Percentiles rank a stretch among this genome's conserved stretches.
These are phyloP conservation scores for Rachycentron canadum DNA, from an alignment of 2,797 vertebrate species.

Conservation along the genomic window DNA sequence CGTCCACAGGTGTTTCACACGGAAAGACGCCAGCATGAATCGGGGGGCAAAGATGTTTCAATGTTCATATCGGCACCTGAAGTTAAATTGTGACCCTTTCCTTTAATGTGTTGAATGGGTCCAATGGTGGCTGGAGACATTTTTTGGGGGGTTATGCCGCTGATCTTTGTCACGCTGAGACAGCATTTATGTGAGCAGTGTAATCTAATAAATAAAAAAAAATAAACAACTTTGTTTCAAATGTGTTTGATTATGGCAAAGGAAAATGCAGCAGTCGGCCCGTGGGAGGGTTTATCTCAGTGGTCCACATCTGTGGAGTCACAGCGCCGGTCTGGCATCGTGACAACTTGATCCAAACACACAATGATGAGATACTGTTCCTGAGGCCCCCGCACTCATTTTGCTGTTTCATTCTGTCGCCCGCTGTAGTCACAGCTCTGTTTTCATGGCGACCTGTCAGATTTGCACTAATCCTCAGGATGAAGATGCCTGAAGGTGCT, in stretches of 20 bases:
- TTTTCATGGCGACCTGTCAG: conserved; percentile 73
- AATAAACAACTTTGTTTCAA: not conserved
- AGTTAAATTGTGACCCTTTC: not conserved
- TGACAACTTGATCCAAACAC: conserved; percentile 15
- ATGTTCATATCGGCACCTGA: not conserved
- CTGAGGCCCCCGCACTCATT: conserved; percentile 22
- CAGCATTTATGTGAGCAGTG: too few relatives aligned
- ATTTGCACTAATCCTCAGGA: conserved; percentile 71
- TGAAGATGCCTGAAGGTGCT: conserved; percentile 48
- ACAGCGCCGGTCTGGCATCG: not conserved
- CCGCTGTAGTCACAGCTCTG: conserved; percentile 48
- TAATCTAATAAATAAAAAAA: not conserved
- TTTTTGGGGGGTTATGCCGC: too few relatives aligned
- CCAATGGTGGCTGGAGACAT: too few relatives aligned
- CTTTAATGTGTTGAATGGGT: too few relatives aligned
- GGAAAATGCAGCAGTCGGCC: not conserved
- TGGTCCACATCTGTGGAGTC: conserved; percentile 23
- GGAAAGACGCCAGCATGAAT: not conserved
- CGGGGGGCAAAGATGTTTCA: not conserved
- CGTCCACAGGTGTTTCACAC: too few relatives aligned
- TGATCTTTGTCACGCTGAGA: too few relatives aligned
- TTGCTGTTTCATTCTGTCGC: conserved; percentile 34
- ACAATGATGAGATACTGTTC: conserved; percentile 20
- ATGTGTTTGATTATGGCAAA: not conserved
- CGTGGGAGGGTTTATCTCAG: not conserved